Evolutionary conservation across 2,113 vertebrate genomes (phyloP), one percentile per base, ranked within the genome.

Genomic region (Microcebus griseorufus): DNA sequence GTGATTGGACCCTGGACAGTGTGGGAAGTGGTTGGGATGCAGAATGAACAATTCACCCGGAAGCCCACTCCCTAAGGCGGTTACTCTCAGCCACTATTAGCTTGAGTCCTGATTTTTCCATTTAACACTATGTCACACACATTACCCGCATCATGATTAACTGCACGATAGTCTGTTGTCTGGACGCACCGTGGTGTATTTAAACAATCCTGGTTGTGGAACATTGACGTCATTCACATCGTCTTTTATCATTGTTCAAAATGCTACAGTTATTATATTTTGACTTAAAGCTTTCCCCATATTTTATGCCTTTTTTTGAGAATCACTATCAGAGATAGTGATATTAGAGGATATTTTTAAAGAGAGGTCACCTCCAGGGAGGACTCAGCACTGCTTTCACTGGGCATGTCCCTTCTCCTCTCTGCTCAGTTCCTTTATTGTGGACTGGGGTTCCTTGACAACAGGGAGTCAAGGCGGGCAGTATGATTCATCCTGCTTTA

Each of bases 381-480:
- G 18, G 23, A 4, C 42, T 81, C 20, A 3, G 17, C 18, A 18
- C 42, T 51, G 27, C 18, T 72, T 78, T 64, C 53, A 9, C 2
- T 2, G 37, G 42, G 2, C 20, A 14, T 25, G 2, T n/a, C 37
- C 13, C 32, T 53, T 75, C 27, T 29, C 34, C 29, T 72, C 37
- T 83, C 8, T 5, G 0, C 22, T 27, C 14, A 32, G 3, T 67
- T 17, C 53, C 22, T 32, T 78, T 17, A 8, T 10, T 80, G 25
- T 39, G 67, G 34, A 23, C 9, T 3, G 60, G 76, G 58, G 32
- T 76, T 76, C 80, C 79, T 48, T 48, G 48, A 48, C 0, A 1
- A 42, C 27, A 14, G 0, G 0, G 5, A 62, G 58, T 51, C 42
- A 18, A 5, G 20, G 55, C 18, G 20, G 73, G 48, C 42, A 29